phyloP scores from a whole-genome alignment of 2,888 invertebrate species.

The Amblyteles armatorius region DNA sequence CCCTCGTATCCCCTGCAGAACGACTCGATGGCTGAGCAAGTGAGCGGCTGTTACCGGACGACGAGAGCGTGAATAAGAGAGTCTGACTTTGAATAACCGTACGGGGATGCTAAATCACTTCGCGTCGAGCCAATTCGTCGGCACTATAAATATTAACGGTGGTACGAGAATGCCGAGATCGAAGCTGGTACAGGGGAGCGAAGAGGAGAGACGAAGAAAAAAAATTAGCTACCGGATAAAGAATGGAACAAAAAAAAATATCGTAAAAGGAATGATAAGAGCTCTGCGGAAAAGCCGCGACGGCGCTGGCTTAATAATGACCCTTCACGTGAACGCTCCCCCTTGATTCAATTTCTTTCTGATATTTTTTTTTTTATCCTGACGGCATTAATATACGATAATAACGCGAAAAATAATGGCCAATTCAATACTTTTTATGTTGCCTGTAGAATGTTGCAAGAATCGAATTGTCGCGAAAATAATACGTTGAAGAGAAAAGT shows the following conservation, averaged over 20 bases:
- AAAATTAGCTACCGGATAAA: constrained; percentile 44
- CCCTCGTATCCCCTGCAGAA: constrained; percentile 27
- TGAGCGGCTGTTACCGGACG: constrained; percentile 64
- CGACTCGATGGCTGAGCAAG: constrained; percentile 54
- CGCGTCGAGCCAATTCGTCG: constrained; percentile 70
- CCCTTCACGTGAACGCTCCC: constrained; percentile 22
- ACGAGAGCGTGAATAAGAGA: constrained; percentile 65
- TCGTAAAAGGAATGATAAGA: constrained; percentile 35
- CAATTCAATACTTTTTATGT: neutral
- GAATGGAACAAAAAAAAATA: constrained; percentile 35
- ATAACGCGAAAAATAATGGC: neutral
- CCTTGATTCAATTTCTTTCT: neutral
- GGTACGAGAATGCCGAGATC: constrained; percentile 45
- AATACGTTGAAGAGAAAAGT: neutral
- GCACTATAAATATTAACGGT: constrained; percentile 70
- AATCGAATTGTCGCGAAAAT: no score
- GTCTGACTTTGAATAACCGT: constrained; percentile 66
- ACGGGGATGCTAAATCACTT: constrained; percentile 68
- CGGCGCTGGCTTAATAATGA: constrained; percentile 39
- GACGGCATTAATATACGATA: constrained; percentile 3
- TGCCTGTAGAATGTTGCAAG: neutral
- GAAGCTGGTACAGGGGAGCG: constrained; percentile 24
- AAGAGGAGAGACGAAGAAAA: neutral
- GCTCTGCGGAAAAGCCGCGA: constrained; percentile 15
- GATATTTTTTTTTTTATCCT: neutral